Base-by-base conservation (phyloP, 2,797 vertebrate species). In the Coregonus suidteri region DNA sequence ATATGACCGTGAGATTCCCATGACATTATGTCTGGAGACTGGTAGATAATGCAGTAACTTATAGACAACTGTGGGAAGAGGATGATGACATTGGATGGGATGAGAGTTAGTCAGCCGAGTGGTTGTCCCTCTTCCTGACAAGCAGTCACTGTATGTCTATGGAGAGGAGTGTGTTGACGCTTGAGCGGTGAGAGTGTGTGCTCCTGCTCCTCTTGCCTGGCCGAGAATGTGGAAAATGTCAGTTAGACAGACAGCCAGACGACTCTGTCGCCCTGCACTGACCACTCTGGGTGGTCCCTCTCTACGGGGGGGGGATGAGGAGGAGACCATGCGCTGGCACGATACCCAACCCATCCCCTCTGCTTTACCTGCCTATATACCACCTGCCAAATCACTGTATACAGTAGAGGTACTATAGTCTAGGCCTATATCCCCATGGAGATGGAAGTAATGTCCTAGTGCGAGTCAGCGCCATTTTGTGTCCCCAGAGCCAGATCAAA, bases 211-310 rank as follows among this genome's bases (percentile, higher is more conserved):
- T n/a, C 65, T 80, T 74, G 83, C 76, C 72, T n/a, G 77, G 67
- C 52, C 62, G 83, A 82, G 91, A 93, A 93, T 94, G 88, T 75
- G 14, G 79, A 82, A 80, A 82, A 91, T 89, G 87, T 80, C 64
- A 82, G 67, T 75, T 81, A 89, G 86, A 89, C 86, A 91, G 93
- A 93, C 92, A 89, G 87, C 86, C 80, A 78, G 91, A 92, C 90
- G 86, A 90, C 91, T 86, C 81, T 85, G 88, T 88, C 85, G 77
- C 75, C 68, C 81, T 11, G 47, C 20, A 66, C 30, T 4, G 67
- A 56, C 20, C 85, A 2, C 54, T 78, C 77, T 93, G 92, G 92
- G 92, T 94, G 92, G 93, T 92, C 91, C 75, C 51, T 20, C 66
- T 52, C 4, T 13, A 11, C 34, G 47, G 30, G 41, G 70, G 70